These are phyloP conservation scores for Hypsibius dujardini DNA, from an alignment of 1,140 invertebrate genomes.

Conservation along the genomic window DNA sequence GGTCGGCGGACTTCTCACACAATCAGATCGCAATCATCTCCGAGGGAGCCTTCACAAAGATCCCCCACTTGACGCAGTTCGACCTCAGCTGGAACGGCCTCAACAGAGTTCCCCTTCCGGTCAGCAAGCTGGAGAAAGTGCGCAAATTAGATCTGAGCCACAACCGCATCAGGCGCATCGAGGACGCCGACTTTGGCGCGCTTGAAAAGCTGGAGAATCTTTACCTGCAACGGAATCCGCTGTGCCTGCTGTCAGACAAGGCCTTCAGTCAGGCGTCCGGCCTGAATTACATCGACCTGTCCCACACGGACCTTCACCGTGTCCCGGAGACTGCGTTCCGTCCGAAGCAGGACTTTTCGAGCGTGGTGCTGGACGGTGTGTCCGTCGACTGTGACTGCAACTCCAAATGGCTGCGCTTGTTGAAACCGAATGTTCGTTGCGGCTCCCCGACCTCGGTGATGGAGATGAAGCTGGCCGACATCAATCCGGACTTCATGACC, in stretches of 20 bases:
- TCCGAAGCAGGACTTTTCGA: background rate
- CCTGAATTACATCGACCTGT: conserved; percentile 30
- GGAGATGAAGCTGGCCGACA: background rate
- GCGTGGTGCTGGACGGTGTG: background rate
- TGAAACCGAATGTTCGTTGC: background rate
- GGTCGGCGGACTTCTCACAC: conserved; percentile 52
- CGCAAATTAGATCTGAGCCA: conserved; percentile 56
- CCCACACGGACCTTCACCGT: background rate
- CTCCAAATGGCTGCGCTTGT: background rate
- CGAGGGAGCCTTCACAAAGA: conserved; percentile 55
- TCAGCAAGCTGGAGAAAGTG: conserved; percentile 52
- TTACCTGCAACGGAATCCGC: conserved; percentile 56
- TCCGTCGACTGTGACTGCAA: conserved; percentile 7
- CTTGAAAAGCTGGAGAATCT: conserved; percentile 57
- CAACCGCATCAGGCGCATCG: conserved; percentile 51
- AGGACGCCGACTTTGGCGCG: conserved; percentile 50
- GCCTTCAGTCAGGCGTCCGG: conserved; percentile 61
- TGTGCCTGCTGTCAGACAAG: conserved; percentile 51
- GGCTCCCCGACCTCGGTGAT: background rate
- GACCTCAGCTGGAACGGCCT: conserved; percentile 55
- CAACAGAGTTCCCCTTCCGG: conserved; percentile 46
- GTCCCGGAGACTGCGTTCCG: background rate
- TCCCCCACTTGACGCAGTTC: conserved; percentile 55
- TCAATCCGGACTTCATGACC: background rate
- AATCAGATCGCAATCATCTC: conserved; percentile 58